These are phyloP conservation scores for Neogale vison DNA, from an alignment of 2,113 vertebrate genomes.

Conservation along the genomic window DNA sequence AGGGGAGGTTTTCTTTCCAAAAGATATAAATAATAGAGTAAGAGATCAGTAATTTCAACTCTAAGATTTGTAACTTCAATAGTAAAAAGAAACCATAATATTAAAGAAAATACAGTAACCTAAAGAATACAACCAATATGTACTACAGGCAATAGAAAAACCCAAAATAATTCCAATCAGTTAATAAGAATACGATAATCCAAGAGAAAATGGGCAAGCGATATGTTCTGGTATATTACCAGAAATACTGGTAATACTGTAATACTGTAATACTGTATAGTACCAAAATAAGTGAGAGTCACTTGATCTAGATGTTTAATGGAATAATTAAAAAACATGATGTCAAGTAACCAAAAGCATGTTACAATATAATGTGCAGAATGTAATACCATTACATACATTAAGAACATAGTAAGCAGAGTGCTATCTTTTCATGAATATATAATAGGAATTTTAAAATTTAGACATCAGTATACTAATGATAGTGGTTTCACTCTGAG, in stretches of 20 bases:
- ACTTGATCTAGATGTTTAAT: not conserved
- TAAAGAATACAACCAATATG: not conserved
- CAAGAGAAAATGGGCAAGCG: not conserved
- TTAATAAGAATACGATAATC: not conserved
- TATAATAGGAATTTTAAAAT: not conserved
- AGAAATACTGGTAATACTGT: too few relatives aligned
- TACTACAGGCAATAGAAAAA: not conserved
- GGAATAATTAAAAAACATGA: not conserved
- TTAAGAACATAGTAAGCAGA: not conserved
- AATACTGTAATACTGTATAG: not conserved
- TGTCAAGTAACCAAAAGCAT: not conserved
- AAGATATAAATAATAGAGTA: not conserved
- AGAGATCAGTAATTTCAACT: not conserved
- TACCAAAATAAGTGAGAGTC: not conserved
- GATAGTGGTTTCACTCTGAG: not conserved
- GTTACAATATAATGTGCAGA: not conserved
- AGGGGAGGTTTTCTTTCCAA: not conserved
- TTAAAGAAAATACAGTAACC: not conserved
- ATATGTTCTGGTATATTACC: too few relatives aligned
- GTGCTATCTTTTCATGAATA: not conserved
- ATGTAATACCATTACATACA: not conserved
- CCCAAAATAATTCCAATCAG: not conserved
- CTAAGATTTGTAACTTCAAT: not conserved
- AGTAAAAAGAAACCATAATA: not conserved
- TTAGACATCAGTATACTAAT: not conserved